Conservation (phyloP, 2,888 invertebrate genomes). For the Euzophera pinguis region DNA sequence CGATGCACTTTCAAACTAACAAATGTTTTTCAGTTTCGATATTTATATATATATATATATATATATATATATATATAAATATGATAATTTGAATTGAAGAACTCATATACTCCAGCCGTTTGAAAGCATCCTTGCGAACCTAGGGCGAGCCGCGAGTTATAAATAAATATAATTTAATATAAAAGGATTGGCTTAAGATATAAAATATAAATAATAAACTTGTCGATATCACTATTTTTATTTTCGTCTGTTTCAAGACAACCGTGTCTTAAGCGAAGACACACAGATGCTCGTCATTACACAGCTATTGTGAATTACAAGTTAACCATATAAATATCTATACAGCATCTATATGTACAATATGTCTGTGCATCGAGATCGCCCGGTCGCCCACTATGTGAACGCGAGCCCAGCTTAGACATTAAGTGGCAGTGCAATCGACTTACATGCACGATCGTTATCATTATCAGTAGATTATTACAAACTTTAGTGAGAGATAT, state of each 20-base stretch:
- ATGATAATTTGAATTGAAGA: too few species aligned
- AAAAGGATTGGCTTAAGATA: constrained; percentile 17
- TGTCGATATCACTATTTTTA: constrained; percentile 74
- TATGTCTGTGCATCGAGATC: constrained; percentile 49
- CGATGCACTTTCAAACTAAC: too few species aligned
- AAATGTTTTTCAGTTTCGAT: too few species aligned
- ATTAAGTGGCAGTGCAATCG: constrained; percentile 69
- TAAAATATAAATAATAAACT: constrained; percentile 46
- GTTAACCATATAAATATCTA: constrained; percentile 69
- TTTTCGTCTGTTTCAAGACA: constrained; percentile 68
- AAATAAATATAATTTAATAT: too few species aligned
- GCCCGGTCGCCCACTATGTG: constrained; percentile 57
- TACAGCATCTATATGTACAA: constrained; percentile 78
- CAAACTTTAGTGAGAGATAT: constrained; percentile 51
- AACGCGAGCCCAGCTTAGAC: constrained; percentile 53
- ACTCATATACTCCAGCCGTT: too few species aligned
- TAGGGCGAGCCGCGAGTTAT: too few species aligned
- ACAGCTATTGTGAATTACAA: constrained; percentile 53
- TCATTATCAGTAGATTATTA: constrained; percentile 24
- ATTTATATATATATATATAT: too few species aligned
- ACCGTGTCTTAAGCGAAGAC: constrained; percentile 60
- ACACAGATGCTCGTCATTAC: constrained; percentile 68
- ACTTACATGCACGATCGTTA: constrained; percentile 55
- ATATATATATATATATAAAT: too few species aligned
- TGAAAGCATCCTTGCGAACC: too few species aligned